A percentile compares a stretch with the other conserved stretches of the same genome.
These are phyloP conservation scores for Tigriopus japonicus DNA, from an alignment of 1,140 invertebrate species.

Conservation along the genomic window DNA sequence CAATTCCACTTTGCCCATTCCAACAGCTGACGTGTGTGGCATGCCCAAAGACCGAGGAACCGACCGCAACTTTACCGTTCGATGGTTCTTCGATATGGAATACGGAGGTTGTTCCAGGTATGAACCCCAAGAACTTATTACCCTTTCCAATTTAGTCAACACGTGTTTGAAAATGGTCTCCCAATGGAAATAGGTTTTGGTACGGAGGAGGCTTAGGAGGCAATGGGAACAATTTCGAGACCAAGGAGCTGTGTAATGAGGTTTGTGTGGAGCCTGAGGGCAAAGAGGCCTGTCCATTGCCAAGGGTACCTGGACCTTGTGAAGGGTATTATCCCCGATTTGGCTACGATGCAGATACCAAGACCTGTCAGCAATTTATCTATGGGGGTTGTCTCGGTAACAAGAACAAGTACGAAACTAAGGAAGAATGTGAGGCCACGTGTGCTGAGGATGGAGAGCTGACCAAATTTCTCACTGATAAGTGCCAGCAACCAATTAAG, in stretches of 20 bases:
- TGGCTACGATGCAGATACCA: conserved; percentile 55
- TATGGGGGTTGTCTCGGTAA: conserved; percentile 53
- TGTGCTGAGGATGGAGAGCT: conserved; percentile 31
- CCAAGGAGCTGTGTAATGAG: conserved; percentile 62
- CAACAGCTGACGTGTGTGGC: conserved; percentile 41
- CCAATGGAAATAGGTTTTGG: conserved; percentile 45
- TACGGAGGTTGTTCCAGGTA: conserved; percentile 59
- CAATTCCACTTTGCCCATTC: conserved; percentile 29
- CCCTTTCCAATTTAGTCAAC: too few relatives aligned
- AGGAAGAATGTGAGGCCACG: conserved; percentile 56
- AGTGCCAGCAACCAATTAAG: conserved; percentile 53
- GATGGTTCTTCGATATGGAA: conserved; percentile 69
- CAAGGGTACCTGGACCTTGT: conserved; percentile 63
- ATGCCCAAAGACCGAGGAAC: conserved; percentile 51
- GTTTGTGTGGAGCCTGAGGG: conserved; percentile 67
- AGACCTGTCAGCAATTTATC: conserved; percentile 50
- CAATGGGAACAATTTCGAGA: conserved; percentile 68
- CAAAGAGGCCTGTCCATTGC: conserved; percentile 58
- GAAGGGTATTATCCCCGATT: conserved; percentile 54
- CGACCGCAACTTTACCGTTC: conserved; percentile 62
- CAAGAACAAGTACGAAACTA: conserved; percentile 61
- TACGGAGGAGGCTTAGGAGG: conserved; percentile 75
- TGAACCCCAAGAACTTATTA: not conserved
- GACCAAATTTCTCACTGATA: conserved; percentile 33
- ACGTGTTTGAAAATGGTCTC: too few relatives aligned